Evolutionary conservation across 2,797 vertebrate genomes (phyloP).

Genomic region (Hoplostethus atlanticus): DNA sequence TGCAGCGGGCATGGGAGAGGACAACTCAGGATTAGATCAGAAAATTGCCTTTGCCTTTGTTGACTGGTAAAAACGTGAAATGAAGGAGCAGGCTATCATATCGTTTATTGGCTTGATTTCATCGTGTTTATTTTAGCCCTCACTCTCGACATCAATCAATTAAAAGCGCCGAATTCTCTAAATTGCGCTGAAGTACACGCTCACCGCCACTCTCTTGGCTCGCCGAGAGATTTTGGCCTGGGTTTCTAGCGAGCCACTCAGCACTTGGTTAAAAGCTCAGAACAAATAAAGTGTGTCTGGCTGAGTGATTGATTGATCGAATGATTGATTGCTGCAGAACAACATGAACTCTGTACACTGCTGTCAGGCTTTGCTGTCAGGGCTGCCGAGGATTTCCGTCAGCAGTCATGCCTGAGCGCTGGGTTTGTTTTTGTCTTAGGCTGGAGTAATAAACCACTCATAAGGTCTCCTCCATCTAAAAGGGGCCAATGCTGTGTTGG

Average conservation of each 20-base stretch:
- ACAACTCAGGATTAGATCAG: constrained; percentile 57
- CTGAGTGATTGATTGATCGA: constrained; percentile 52
- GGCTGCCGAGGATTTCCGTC: constrained; percentile 48
- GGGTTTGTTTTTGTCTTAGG: constrained; percentile 42
- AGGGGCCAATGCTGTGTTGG: constrained; percentile 41
- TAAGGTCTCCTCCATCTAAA: constrained; percentile 41
- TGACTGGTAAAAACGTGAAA: constrained; percentile 61
- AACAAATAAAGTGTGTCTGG: constrained; percentile 37
- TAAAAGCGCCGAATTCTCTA: constrained; percentile 43
- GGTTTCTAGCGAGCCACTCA: constrained; percentile 54
- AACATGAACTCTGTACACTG: constrained; percentile 31
- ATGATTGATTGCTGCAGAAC: constrained; percentile 49
- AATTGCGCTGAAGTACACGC: constrained; percentile 48
- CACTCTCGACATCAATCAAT: constrained; percentile 55
- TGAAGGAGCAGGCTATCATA: constrained; percentile 39
- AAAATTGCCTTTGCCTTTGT: constrained; percentile 61
- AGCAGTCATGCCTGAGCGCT: constrained; percentile 39
- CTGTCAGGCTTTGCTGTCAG: constrained; percentile 19
- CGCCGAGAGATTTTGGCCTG: constrained; percentile 34
- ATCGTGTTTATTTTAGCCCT: constrained; percentile 29
- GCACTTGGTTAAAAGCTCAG: constrained; percentile 40
- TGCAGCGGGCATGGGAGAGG: constrained; percentile 42
- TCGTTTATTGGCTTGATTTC: constrained; percentile 34
- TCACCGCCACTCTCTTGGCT: constrained; percentile 40
- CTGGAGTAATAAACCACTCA: constrained; percentile 57